Evolutionary conservation across 2,113 vertebrate species (phyloP).

Genomic region (Jaculus jaculus): DNA sequence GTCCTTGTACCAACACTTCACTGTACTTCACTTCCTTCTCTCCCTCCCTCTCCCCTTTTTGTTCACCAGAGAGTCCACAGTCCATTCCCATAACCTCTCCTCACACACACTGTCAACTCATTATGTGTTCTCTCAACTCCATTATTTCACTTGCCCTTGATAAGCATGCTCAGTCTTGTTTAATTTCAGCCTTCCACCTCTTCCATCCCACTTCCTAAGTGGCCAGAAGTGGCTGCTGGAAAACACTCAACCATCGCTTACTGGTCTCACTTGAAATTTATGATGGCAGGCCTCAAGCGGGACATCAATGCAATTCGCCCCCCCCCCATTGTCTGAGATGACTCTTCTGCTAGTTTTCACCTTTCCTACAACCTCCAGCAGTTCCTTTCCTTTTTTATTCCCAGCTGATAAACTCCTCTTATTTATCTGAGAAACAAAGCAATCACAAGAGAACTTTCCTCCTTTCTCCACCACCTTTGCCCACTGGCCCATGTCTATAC

Average conservation of each 20-base stretch:
- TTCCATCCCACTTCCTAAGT: conserved; percentile 6
- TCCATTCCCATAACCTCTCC: not conserved
- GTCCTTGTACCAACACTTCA: not conserved
- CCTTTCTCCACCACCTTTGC: not conserved
- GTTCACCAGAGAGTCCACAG: not conserved
- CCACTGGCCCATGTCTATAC: not conserved
- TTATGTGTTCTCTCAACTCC: not conserved
- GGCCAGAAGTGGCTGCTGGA: conserved; percentile 36
- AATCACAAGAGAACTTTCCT: conserved; percentile 14
- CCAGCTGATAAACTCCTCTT: not conserved
- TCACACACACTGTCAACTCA: not conserved
- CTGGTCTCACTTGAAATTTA: conserved; percentile 54
- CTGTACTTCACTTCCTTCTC: not conserved
- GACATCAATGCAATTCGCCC: conserved; percentile 2
- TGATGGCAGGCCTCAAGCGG: not conserved
- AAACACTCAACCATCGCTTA: conserved; percentile 36
- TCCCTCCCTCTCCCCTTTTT: not conserved
- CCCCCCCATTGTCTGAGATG: not conserved
- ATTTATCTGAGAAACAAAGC: conserved; percentile 21
- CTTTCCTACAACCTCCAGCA: conserved; percentile 3
- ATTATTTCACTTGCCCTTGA: conserved; percentile 22
- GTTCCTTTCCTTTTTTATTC: not conserved
- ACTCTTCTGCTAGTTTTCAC: conserved; percentile 8
- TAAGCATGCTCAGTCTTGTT: conserved; percentile 37
- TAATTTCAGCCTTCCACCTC: not conserved